A percentile compares a stretch with the other conserved stretches of the same genome.
Evolutionary conservation across 2,113 vertebrate species (phyloP).

Genomic region (Hippolais icterina): DNA sequence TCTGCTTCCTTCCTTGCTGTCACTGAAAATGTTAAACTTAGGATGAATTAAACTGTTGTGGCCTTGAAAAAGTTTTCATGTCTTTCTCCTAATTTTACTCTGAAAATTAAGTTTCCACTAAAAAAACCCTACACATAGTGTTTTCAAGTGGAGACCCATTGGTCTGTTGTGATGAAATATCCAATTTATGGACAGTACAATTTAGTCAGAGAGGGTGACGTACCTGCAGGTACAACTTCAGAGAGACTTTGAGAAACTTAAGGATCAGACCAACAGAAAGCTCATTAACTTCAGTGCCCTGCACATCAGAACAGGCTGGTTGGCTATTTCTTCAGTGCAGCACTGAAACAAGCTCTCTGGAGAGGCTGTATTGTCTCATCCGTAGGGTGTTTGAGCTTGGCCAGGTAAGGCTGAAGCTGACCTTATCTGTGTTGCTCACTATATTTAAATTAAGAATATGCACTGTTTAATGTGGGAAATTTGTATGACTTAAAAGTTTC

Average conservation of each 20-base stretch:
- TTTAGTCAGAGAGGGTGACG: neutral
- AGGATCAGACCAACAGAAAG: neutral
- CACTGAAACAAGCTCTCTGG: neutral
- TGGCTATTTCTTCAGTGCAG: neutral
- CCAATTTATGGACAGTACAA: neutral
- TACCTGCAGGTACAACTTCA: neutral
- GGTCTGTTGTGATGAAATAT: neutral
- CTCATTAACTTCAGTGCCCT: neutral
- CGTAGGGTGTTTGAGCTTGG: neutral
- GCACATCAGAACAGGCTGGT: neutral
- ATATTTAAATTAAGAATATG: neutral
- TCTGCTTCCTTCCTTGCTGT: neutral
- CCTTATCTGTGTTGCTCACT: neutral
- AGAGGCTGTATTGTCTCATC: neutral
- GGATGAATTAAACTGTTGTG: neutral
- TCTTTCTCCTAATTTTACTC: neutral
- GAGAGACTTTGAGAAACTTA: neutral
- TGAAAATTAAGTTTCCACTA: neutral
- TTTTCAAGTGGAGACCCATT: neutral
- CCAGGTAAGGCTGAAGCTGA: neutral
- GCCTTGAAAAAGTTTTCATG: neutral
- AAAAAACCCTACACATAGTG: neutral
- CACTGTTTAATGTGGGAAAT: neutral
- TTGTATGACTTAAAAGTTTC: neutral
- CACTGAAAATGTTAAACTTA: neutral